phyloP scores from a whole-genome alignment of 2,797 vertebrate species.

The Menidia menidia region DNA sequence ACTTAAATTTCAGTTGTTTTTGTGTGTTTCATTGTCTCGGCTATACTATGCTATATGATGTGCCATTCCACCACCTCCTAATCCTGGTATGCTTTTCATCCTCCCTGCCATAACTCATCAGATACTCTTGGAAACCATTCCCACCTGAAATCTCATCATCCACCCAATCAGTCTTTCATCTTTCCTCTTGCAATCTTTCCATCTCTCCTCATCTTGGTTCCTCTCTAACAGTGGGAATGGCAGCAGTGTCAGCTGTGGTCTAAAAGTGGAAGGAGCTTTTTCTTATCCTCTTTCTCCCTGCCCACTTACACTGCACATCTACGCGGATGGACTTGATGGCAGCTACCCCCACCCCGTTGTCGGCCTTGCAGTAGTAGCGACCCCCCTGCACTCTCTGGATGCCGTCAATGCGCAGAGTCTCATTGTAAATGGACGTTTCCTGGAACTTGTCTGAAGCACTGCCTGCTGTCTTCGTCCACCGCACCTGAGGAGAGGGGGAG shows the following conservation, averaged over 20 bases:
- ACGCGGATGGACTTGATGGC: slow-evolving; percentile 99
- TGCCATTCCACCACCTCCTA: slow-evolving; percentile 30
- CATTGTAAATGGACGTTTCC: slow-evolving; percentile 97
- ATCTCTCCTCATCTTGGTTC: slow-evolving; percentile 48
- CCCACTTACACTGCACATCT: slow-evolving; percentile 99
- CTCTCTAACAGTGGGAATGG: slow-evolving; percentile 69
- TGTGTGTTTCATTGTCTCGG: slow-evolving; percentile 33
- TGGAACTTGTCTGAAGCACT: slow-evolving; percentile 98
- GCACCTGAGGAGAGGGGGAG: slow-evolving; percentile 82
- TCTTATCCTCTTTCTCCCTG: slow-evolving; percentile 55
- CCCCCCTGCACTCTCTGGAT: slow-evolving; percentile 96
- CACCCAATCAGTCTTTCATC: slow-evolving; percentile 72
- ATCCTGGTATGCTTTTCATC: slow-evolving; percentile 54
- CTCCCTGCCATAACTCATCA: slow-evolving; percentile 65
- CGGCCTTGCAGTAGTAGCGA: slow-evolving; percentile 99
- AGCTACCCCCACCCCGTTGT: slow-evolving; percentile 98
- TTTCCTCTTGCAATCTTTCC: slow-evolving; percentile 62
- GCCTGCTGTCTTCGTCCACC: slow-evolving; percentile 98
- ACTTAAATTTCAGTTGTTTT: slow-evolving; percentile 10
- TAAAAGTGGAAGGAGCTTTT: slow-evolving; percentile 75
- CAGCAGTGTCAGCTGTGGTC: slow-evolving; percentile 66
- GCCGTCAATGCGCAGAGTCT: slow-evolving; percentile 93
- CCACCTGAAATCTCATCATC: slow-evolving; percentile 72
- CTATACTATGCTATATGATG: slow-evolving; percentile 43
- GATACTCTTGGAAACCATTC: slow-evolving; percentile 83